These are phyloP conservation scores for Conus canariensis DNA, from an alignment of 2,888 invertebrate species.

Conservation along the genomic window DNA sequence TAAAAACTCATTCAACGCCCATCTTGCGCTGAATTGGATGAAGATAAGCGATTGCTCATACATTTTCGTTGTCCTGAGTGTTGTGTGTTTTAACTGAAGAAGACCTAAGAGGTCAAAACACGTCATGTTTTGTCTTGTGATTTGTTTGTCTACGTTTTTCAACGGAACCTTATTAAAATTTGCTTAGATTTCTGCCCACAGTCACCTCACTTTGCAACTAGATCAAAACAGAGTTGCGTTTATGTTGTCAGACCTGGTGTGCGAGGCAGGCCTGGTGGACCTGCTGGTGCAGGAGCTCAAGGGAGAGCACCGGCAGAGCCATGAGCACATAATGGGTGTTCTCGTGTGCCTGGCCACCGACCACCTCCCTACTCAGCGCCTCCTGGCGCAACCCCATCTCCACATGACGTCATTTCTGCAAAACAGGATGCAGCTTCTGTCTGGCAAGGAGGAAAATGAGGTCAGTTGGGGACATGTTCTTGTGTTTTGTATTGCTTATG, in stretches of 20 bases:
- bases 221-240: no score
- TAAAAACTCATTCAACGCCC: no score
- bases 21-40: no score
- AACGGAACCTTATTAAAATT: no score
- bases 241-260: constrained; percentile 72
- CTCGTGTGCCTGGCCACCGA: constrained; percentile 80
- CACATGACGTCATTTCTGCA: constrained; percentile 78
- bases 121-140: no score
- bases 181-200: no score
- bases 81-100: no score
- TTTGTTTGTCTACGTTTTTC: no score
- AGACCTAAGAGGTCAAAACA: no score
- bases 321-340: constrained; percentile 82
- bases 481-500: not conserved
- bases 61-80: no score
- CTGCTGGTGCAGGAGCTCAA: constrained; percentile 76
- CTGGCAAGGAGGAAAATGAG: constrained; percentile 79
- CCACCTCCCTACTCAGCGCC: constrained; percentile 77
- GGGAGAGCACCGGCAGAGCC: constrained; percentile 74
- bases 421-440: constrained; percentile 76
- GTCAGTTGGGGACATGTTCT: constrained; percentile 50
- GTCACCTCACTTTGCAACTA: no score
- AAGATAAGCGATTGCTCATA: no score
- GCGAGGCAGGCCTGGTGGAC: constrained; percentile 78
- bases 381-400: constrained; percentile 78